Percentiles rank a stretch among this genome's conserved stretches.
phyloP scores from a whole-genome alignment of 2,113 vertebrate genomes.

The Brienomyrus brachyistius region DNA sequence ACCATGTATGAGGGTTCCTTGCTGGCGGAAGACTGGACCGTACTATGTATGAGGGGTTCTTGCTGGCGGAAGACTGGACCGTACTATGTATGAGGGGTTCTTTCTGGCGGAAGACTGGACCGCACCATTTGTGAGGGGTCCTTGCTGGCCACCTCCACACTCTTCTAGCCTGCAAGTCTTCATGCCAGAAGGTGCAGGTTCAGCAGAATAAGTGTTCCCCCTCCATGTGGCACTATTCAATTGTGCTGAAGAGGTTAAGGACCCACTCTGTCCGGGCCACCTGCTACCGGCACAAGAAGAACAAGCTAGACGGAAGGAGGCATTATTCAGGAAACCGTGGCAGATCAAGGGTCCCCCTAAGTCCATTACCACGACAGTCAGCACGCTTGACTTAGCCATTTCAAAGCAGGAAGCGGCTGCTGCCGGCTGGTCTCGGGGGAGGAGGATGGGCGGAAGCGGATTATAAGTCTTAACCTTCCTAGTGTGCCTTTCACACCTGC shows the following conservation, averaged over 20 bases:
- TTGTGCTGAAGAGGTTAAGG: background rate
- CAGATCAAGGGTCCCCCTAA: background rate
- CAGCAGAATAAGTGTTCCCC: background rate
- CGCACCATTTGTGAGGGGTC: no score
- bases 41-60: background rate
- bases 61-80: background rate
- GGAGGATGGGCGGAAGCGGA: slow-evolving; percentile 35
- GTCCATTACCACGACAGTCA: background rate
- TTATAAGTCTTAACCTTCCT: slow-evolving; percentile 19
- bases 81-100: no score
- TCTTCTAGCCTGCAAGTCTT: background rate
- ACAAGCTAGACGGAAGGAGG: background rate
- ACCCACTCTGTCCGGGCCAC: background rate
- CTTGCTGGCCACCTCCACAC: background rate
- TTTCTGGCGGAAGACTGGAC: background rate
- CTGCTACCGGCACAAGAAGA: background rate
- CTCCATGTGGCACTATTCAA: background rate
- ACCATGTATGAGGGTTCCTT: background rate
- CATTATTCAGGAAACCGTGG: slow-evolving; percentile 8
- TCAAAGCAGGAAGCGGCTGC: slow-evolving; percentile 59
- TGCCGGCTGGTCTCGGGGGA: slow-evolving; percentile 26
- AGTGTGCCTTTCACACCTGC: slow-evolving; percentile 26
- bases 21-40: background rate
- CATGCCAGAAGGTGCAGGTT: background rate
- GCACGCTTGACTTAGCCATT: slow-evolving; percentile 28